Evolutionary conservation across 2,888 invertebrate genomes (phyloP).

Genomic region (Druceiella hillmani): DNA sequence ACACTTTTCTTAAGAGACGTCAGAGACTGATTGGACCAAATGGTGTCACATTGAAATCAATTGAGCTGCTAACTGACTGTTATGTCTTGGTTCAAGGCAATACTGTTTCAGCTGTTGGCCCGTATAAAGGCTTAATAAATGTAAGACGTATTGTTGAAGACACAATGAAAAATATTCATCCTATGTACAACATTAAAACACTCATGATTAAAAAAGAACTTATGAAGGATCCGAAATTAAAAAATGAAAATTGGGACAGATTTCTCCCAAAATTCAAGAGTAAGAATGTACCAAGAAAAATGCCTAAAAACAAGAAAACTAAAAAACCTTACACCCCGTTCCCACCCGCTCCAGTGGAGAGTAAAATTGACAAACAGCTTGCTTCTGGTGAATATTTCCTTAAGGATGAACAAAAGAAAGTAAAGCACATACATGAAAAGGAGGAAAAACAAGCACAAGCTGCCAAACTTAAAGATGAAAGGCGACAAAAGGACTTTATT

Average conservation of each 20-base stretch:
- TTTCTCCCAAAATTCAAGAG: constrained; percentile 92
- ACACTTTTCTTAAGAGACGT: constrained; percentile 91
- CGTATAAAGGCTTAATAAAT: constrained; percentile 84
- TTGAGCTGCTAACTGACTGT: constrained; percentile 93
- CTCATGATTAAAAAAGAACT: constrained; percentile 96
- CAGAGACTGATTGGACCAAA: constrained; percentile 95
- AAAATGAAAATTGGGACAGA: constrained; percentile 93
- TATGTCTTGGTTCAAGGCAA: constrained; percentile 96
- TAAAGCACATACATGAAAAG: constrained; percentile 66
- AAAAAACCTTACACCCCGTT: constrained; percentile 97
- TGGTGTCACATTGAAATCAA: constrained; percentile 96
- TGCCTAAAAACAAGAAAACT: constrained; percentile 79
- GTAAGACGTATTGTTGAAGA: constrained; percentile 89
- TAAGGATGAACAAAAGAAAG: constrained; percentile 72
- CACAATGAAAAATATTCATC: constrained; percentile 98
- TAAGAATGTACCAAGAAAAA: constrained; percentile 84
- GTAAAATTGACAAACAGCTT: constrained; percentile 89
- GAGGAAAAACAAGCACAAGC: constrained; percentile 73
- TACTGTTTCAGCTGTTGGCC: constrained; percentile 95
- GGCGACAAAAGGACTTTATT: constrained; percentile 73
- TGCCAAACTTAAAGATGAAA: constrained; percentile 67
- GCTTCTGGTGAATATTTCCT: constrained; percentile 98
- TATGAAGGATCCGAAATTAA: constrained; percentile 86
- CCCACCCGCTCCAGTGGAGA: constrained; percentile 89
- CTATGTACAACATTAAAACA: constrained; percentile 95